These are phyloP conservation scores for Lasiurus cinereus DNA, from an alignment of 2,113 vertebrate genomes.

Conservation along the genomic window DNA sequence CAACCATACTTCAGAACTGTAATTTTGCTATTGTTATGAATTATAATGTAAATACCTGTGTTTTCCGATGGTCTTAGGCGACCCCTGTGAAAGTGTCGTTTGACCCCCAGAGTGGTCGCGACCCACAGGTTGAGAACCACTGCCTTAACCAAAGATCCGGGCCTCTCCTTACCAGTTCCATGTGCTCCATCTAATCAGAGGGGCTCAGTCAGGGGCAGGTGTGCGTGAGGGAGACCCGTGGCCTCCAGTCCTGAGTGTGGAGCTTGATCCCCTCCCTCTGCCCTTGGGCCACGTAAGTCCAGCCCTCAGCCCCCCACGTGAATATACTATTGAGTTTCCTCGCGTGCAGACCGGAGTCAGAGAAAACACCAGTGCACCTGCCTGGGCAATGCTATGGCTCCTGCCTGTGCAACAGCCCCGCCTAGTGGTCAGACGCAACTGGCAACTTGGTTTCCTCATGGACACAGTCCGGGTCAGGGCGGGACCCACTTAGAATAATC, in stretches of 20 bases:
- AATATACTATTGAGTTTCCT: background rate
- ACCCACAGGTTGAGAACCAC: too few species aligned
- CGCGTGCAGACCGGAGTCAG: background rate
- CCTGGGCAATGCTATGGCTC: background rate
- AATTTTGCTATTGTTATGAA: too few species aligned
- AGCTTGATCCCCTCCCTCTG: rapidly evolving
- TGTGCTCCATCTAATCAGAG: rapidly evolving
- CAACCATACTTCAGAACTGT: too few species aligned
- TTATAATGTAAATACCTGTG: too few species aligned
- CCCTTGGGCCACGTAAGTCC: rapidly evolving
- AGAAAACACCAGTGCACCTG: background rate
- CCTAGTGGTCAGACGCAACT: background rate
- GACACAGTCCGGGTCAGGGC: background rate
- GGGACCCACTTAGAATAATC: background rate
- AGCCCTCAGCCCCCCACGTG: too few species aligned
- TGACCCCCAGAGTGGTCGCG: too few species aligned
- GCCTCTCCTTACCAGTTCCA: background rate
- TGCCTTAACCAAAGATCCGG: background rate
- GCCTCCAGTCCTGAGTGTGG: background rate
- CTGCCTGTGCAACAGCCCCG: background rate
- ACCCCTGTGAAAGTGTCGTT: too few species aligned
- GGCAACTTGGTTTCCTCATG: background rate
- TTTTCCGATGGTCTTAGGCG: too few species aligned
- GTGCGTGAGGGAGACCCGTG: rapidly evolving
- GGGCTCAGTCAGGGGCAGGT: background rate